phyloP scores from a whole-genome alignment of 2,797 vertebrate species.

The Lemur catta region DNA sequence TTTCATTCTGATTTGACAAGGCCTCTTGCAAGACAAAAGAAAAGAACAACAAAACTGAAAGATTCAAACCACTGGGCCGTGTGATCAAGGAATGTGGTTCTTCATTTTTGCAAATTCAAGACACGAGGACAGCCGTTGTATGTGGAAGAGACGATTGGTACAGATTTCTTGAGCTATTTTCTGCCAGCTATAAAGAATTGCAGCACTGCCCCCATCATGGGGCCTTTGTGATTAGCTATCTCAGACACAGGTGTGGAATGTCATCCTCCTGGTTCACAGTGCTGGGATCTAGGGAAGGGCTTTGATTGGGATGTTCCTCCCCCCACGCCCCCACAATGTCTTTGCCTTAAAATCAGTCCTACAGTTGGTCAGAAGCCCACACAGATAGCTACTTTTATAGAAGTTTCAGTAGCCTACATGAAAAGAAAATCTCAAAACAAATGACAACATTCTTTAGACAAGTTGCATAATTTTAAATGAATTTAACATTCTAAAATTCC shows the following conservation, averaged over 20 bases:
- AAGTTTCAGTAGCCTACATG: neutral
- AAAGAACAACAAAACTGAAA: slow-evolving; percentile 37
- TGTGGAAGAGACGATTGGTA: neutral
- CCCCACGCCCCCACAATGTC: rapidly evolving
- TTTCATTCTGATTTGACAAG: slow-evolving; percentile 60
- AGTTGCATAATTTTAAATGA: slow-evolving; percentile 9
- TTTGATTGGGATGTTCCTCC: neutral
- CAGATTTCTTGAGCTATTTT: neutral
- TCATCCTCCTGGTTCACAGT: neutral
- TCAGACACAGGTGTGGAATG: neutral
- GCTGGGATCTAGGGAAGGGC: neutral
- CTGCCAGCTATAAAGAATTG: neutral
- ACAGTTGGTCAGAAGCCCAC: neutral
- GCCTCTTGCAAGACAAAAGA: slow-evolving; percentile 16
- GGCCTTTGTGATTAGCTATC: neutral
- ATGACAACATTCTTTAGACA: neutral
- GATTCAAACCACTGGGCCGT: neutral
- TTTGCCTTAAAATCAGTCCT: neutral
- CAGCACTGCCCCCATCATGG: neutral
- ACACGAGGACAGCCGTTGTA: neutral
- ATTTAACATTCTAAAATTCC: slow-evolving; percentile 30
- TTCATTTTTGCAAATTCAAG: slow-evolving; percentile 5
- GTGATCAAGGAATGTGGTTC: neutral
- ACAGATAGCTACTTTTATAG: neutral
- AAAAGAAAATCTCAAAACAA: slow-evolving; percentile 10